A percentile compares a stretch with the other conserved stretches of the same genome.
These are phyloP conservation scores for Nesospiza acunhae DNA, from an alignment of 2,113 vertebrate genomes.

Conservation along the genomic window DNA sequence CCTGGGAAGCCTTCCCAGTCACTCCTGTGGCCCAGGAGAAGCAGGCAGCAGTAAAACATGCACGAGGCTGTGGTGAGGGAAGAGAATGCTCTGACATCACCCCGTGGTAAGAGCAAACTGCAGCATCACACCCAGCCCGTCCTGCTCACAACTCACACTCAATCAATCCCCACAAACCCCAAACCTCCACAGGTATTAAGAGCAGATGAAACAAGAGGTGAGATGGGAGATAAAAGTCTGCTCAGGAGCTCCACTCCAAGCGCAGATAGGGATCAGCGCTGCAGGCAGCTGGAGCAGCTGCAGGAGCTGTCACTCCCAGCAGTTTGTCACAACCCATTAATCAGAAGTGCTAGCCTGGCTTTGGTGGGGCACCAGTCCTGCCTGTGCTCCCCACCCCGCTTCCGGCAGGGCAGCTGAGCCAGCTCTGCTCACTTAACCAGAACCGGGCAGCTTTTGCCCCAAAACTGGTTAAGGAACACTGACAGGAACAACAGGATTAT, in stretches of 20 bases:
- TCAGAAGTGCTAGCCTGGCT: not conserved
- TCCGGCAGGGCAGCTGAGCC: not conserved
- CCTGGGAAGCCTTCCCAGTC: not conserved
- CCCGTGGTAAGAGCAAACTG: accelerated
- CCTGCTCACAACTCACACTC: not conserved
- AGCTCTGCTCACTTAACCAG: not conserved
- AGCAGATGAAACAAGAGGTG: not conserved
- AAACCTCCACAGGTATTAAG: not conserved
- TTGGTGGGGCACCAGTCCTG: not conserved
- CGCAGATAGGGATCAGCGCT: not conserved
- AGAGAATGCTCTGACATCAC: not conserved
- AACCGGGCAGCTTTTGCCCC: not conserved
- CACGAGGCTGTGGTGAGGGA: accelerated
- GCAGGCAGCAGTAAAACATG: not conserved
- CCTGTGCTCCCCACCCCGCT: not conserved
- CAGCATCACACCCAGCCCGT: not conserved
- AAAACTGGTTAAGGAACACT: not conserved
- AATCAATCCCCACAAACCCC: not conserved
- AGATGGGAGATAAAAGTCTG: not conserved
- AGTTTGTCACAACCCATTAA: not conserved
- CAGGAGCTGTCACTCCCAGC: not conserved
- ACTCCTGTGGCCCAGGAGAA: not conserved
- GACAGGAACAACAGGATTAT: not conserved
- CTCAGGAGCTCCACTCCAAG: not conserved
- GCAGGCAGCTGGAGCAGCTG: not conserved